phyloP scores from a whole-genome alignment of 2,113 vertebrate genomes.

The Holacanthus passer region DNA sequence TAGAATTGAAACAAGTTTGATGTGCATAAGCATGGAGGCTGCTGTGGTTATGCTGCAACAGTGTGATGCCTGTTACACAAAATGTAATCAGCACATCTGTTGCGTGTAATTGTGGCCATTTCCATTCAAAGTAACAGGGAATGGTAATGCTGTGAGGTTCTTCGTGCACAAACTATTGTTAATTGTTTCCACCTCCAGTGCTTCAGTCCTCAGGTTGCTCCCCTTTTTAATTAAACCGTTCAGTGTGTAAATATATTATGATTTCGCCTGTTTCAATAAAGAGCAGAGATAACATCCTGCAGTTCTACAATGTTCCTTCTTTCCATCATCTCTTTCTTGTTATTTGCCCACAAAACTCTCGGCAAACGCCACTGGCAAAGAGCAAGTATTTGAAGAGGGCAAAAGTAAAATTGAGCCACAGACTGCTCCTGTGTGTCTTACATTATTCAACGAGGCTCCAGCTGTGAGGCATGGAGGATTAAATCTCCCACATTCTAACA shows the following conservation, averaged over 20 bases:
- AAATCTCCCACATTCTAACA: constrained; percentile 80
- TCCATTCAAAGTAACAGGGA: constrained; percentile 2
- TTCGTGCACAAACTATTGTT: not conserved
- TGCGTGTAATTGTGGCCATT: not conserved
- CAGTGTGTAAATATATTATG: constrained; percentile 36
- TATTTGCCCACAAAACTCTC: constrained; percentile 65
- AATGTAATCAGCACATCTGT: not conserved
- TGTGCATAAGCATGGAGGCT: not conserved
- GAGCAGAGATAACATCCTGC: constrained; percentile 43
- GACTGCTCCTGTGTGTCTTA: constrained; percentile 77
- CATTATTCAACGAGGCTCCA: constrained; percentile 83
- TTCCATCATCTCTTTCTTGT: constrained; percentile 49
- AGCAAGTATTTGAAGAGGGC: constrained; percentile 77
- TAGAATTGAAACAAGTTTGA: not conserved
- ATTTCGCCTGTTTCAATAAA: constrained; percentile 41
- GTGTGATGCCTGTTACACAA: not conserved
- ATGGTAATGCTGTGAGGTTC: not conserved
- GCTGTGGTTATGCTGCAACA: not conserved
- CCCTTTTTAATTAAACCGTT: constrained; percentile 30
- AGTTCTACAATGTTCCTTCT: constrained; percentile 22
- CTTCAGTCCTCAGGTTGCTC: constrained; percentile 29
- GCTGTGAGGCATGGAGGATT: constrained; percentile 82
- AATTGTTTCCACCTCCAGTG: constrained; percentile 23
- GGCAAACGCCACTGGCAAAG: constrained; percentile 62
- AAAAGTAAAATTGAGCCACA: constrained; percentile 76